phyloP scores from a whole-genome alignment of 1,140 invertebrate genomes.

The Temnothorax curvispinosus region DNA sequence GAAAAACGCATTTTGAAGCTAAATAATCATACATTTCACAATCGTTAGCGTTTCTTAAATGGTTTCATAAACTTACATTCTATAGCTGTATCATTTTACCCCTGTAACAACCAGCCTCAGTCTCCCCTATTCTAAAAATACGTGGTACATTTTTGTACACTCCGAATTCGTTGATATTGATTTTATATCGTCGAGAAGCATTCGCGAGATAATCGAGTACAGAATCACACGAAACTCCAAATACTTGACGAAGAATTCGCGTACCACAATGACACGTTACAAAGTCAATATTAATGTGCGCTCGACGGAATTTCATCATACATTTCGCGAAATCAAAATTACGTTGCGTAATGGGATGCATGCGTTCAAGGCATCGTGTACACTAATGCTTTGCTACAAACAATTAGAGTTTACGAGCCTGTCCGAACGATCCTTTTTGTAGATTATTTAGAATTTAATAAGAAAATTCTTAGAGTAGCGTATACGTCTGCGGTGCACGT shows the following conservation, averaged over 20 bases:
- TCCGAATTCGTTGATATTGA: neutral
- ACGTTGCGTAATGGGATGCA: constrained; percentile 51
- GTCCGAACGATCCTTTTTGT: constrained; percentile 19
- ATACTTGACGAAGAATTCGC: constrained; percentile 26
- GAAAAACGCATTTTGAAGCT: no score
- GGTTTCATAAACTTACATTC: no score
- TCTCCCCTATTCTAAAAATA: neutral
- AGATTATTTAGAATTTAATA: constrained; percentile 38
- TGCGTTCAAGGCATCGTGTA: constrained; percentile 41
- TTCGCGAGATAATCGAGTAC: constrained; percentile 27
- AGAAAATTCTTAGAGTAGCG: neutral
- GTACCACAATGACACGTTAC: constrained; percentile 17
- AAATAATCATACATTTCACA: no score
- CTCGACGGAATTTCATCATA: constrained; percentile 48
- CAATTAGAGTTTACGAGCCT: constrained; percentile 62
- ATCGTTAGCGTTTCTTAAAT: no score
- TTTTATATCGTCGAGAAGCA: constrained; percentile 1
- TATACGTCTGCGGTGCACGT: neutral
- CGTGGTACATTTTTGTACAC: neutral
- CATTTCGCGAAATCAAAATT: constrained; percentile 66
- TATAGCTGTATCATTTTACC: no score
- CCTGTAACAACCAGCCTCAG: no score
- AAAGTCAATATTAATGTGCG: constrained; percentile 3
- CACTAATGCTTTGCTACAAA: constrained; percentile 43
- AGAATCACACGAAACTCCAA: neutral